Evolutionary conservation across 2,113 vertebrate species (phyloP), one percentile per base, ranked within the genome.

Genomic region (Calcarius ornatus): DNA sequence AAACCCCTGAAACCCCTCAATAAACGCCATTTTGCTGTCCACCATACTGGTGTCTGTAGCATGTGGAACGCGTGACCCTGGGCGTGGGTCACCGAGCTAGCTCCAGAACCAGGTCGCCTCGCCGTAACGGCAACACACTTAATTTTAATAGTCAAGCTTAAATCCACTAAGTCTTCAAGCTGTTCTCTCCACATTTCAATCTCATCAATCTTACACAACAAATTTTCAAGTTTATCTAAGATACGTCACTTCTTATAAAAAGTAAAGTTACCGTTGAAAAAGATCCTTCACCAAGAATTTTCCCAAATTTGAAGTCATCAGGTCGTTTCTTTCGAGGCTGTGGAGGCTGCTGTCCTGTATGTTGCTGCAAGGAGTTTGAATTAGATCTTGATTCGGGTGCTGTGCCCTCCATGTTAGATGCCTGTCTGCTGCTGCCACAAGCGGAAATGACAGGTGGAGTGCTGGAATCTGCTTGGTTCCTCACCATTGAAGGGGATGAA

Each of bases 211-310:
- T 77, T 45, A 76, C 21, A 57, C 12, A 69, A 35, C 11, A 65
- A 65, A 63, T 38, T 38, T 24, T 59, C 13, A 88, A 80, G 25
- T 75, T 70, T 70, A 75, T 47, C 24, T 20, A 73, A 81, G 42
- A 11, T 28, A 64, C 40, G 19, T n/a, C 47, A 65, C 13, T 61
- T 73, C 5, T 56, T 30, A 80, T 30, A 57, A 84, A 77, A 69
- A 81, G n/a, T 43, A 33, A 65, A 35, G 15, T 90, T 97, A 98
- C 99, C 92, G 99, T 99, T 14, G 99, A 99, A 95, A 99, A 99
- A 89, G 99, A 99, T 95, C 99, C 99, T 98, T 99, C 99, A 79
- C 99, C 99, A 89, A 99, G 98, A 92, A 99, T 99, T 94, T 99
- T 99, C 94, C 99, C 99, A 75, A 99, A 99, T 97, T 98, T 99